Conservation (phyloP, 1,140 invertebrate genomes). For the Heliconius hermathena region DNA sequence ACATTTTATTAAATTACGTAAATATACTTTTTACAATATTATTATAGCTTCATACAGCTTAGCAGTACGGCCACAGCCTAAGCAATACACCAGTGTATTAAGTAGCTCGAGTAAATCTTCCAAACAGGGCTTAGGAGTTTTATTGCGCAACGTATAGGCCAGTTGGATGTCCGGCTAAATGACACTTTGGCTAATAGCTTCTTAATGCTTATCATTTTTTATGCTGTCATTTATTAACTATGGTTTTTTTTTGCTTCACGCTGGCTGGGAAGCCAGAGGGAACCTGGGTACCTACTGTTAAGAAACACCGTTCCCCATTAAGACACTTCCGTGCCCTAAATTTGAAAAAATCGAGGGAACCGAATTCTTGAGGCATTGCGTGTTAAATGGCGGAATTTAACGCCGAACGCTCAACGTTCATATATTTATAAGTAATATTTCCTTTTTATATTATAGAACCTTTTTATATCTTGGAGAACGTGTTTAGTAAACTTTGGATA, state of each 20-base stretch:
- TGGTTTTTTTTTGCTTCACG: background rate
- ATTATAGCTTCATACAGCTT: background rate
- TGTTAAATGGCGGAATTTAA: background rate
- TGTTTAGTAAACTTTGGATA: too few species aligned
- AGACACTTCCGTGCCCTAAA: too few species aligned
- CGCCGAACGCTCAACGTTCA: background rate
- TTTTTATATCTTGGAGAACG: too few species aligned
- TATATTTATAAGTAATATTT: too few species aligned
- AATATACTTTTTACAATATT: background rate
- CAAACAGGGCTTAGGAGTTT: slow-evolving; percentile 75
- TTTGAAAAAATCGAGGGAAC: too few species aligned
- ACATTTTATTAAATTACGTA: too few species aligned
- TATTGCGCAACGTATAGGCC: slow-evolving; percentile 64
- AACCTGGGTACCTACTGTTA: too few species aligned
- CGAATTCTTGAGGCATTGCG: background rate
- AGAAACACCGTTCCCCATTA: too few species aligned
- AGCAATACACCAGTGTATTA: slow-evolving; percentile 78
- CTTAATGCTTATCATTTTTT: slow-evolving; percentile 18
- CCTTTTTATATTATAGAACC: too few species aligned
- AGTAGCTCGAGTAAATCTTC: slow-evolving; percentile 78
- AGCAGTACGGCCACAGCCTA: slow-evolving; percentile 45
- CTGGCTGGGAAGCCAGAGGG: too few species aligned
- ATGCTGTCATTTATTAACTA: background rate
- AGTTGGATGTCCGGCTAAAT: slow-evolving; percentile 42
- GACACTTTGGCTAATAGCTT: slow-evolving; percentile 43